Percentiles rank a stretch among this genome's conserved stretches.
Conservation (phyloP, 2,888 invertebrate species). For the Prenolepis imparis region DNA sequence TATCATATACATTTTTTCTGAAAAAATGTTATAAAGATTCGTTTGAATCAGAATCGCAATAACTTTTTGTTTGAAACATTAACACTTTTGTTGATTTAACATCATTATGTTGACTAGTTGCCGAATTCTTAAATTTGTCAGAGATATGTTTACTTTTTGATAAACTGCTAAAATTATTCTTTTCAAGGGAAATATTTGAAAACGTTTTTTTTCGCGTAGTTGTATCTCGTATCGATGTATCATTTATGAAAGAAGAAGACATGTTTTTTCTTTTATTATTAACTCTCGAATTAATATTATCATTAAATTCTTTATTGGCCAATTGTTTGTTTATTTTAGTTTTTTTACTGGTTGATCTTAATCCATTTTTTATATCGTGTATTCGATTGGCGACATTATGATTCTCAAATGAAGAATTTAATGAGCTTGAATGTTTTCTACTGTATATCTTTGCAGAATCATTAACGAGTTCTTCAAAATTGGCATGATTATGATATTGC, state of each 20-base stretch:
- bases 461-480: neutral
- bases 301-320: neutral
- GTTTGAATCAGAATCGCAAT: conserved; percentile 52
- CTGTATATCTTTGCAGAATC: neutral
- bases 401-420: conserved; percentile 5
- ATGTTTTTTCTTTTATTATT: neutral
- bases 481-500: neutral
- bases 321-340: neutral
- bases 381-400: neutral
- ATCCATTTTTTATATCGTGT: neutral
- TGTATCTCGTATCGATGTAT: neutral
- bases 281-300: neutral
- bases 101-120: neutral
- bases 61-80: conserved; percentile 50
- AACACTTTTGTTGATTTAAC: conserved; percentile 9
- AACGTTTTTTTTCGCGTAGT: neutral
- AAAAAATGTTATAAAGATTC: conserved; percentile 2
- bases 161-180: neutral
- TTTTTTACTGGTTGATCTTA: neutral
- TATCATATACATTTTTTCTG: neutral
- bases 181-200: neutral
- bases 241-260: neutral
- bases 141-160: neutral
- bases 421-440: neutral
- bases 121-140: neutral